A percentile compares a stretch with the other conserved stretches of the same genome.
phyloP scores from a whole-genome alignment of 2,113 vertebrate species.

The Geothlypis trichas region DNA sequence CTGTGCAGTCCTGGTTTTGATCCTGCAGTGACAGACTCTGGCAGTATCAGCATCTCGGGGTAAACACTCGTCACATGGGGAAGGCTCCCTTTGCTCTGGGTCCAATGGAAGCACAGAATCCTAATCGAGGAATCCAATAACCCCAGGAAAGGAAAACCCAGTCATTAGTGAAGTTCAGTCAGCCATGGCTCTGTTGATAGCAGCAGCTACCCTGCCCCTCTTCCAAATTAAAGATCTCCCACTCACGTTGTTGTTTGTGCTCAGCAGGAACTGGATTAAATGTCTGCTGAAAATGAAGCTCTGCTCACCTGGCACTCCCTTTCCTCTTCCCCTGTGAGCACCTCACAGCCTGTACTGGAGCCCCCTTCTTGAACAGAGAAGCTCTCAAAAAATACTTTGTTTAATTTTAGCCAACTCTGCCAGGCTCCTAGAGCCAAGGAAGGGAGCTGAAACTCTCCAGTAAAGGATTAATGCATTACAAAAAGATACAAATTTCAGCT shows the following conservation, averaged over 20 bases:
- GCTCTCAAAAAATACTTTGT: neutral
- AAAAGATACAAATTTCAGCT: neutral
- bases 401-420: neutral
- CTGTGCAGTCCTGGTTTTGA: slow-evolving; percentile 46
- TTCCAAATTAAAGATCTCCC: neutral
- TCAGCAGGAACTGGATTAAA: neutral
- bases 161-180: neutral
- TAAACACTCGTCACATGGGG: neutral
- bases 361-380: accelerated
- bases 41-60: neutral
- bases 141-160: neutral
- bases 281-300: neutral
- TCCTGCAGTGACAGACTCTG: slow-evolving; percentile 36
- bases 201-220: neutral
- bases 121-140: neutral
- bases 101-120: neutral
- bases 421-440: neutral
- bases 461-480: neutral
- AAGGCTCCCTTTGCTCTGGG: neutral
- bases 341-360: neutral
- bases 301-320: neutral
- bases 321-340: accelerated
- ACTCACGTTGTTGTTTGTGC: accelerated
- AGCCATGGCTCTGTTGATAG: neutral
- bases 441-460: neutral